These are phyloP conservation scores for Lampris incognitus DNA, from an alignment of 2,113 vertebrate species.

Conservation along the genomic window DNA sequence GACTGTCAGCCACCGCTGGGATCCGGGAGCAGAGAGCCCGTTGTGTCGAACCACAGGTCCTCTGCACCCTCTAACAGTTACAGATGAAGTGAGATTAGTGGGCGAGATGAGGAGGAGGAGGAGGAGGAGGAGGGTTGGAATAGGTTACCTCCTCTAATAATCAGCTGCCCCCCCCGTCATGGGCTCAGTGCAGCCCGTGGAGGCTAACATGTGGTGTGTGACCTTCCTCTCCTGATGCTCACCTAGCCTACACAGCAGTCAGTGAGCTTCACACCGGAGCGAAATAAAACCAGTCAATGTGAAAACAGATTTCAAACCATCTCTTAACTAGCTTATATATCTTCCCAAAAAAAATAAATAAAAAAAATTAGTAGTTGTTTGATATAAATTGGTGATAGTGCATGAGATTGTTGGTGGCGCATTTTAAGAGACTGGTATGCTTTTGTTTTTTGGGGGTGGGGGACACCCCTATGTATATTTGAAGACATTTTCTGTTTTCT, in stretches of 20 bases:
- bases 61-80: conserved; percentile 53
- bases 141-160: conserved; percentile 79
- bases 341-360: no score
- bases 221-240: conserved; percentile 74
- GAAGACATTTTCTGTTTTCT: no score
- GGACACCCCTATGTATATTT: no score
- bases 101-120: conserved; percentile 55
- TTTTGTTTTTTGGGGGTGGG: no score
- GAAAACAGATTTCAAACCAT: no score
- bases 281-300: no score
- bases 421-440: no score
- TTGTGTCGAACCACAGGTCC: conserved; percentile 35
- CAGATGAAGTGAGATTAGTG: conserved; percentile 62
- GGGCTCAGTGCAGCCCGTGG: conserved; percentile 71
- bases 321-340: no score
- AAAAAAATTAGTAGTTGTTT: no score
- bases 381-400: no score
- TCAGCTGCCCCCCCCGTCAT: conserved; percentile 77
- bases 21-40: conserved; percentile 31
- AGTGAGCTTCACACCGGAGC: background rate
- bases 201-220: conserved; percentile 76
- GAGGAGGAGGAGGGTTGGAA: conserved; percentile 54
- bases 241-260: conserved; percentile 22
- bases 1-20: conserved; percentile 11
- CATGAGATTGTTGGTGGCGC: no score